Evolutionary conservation across 2,797 vertebrate genomes (phyloP).

Genomic region (Mormyrus hasselquistii): DNA sequence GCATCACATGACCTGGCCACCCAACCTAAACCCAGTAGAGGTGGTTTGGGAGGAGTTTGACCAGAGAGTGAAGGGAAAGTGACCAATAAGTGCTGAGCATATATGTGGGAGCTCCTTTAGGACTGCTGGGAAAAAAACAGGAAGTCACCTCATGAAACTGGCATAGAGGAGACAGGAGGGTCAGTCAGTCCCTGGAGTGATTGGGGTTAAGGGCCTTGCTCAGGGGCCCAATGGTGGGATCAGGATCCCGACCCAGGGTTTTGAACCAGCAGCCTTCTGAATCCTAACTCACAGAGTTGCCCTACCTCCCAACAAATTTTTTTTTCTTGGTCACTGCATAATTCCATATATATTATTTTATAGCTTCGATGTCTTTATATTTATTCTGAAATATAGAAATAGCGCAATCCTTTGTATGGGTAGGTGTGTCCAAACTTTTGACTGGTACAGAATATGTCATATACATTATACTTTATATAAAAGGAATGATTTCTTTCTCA

Average conservation of each 20-base stretch:
- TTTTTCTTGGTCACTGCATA: neutral
- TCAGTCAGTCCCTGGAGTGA: neutral
- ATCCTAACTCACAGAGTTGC: neutral
- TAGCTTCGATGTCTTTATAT: neutral
- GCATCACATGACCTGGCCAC: neutral
- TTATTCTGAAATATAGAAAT: neutral
- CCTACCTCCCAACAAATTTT: neutral
- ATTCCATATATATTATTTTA: neutral
- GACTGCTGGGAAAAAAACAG: neutral
- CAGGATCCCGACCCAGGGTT: neutral
- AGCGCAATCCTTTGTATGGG: neutral
- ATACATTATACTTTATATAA: neutral
- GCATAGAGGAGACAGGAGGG: neutral
- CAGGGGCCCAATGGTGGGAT: neutral
- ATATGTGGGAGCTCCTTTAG: neutral
- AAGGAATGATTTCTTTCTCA: slow-evolving; percentile 15
- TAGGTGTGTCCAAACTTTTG: neutral
- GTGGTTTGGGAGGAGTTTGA: neutral
- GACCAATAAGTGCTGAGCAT: neutral
- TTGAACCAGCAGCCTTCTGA: neutral
- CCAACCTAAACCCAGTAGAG: neutral
- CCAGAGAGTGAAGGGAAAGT: neutral
- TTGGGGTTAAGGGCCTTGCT: neutral
- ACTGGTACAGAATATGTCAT: neutral
- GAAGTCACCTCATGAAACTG: neutral